Evolutionary conservation across 2,888 invertebrate genomes (phyloP).

Genomic region (Cabera pusaria): DNA sequence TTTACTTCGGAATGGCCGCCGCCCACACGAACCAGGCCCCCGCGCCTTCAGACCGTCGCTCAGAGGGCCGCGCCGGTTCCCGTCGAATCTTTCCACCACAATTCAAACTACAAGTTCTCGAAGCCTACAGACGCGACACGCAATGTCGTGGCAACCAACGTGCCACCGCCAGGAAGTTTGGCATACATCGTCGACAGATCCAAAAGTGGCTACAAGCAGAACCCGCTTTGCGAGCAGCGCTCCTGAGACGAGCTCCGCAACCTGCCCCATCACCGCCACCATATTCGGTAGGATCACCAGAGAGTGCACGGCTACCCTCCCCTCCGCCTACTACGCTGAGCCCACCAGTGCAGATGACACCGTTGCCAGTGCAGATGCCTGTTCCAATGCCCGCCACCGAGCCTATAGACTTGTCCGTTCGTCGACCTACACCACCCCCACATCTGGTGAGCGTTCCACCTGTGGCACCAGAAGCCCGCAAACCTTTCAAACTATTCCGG

Average conservation of each 20-base stretch:
- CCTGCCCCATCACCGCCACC: slow-evolving; percentile 77
- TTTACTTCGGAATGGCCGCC: slow-evolving; percentile 62
- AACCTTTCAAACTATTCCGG: slow-evolving; percentile 90
- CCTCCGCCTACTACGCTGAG: slow-evolving; percentile 57
- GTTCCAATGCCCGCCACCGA: slow-evolving; percentile 52
- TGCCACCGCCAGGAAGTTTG: slow-evolving; percentile 95
- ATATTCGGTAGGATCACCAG: slow-evolving; percentile 68
- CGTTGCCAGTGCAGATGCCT: slow-evolving; percentile 45
- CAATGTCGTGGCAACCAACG: slow-evolving; percentile 95
- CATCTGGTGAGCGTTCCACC: slow-evolving; percentile 49
- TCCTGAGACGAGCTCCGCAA: slow-evolving; percentile 76
- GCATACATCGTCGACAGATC: slow-evolving; percentile 94
- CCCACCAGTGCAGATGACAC: slow-evolving; percentile 44
- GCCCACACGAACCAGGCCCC: slow-evolving; percentile 76
- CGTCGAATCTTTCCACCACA: slow-evolving; percentile 94
- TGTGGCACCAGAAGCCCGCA: slow-evolving; percentile 65
- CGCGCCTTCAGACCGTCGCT: slow-evolving; percentile 74
- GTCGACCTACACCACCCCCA: slow-evolving; percentile 64
- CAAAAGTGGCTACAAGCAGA: slow-evolving; percentile 96
- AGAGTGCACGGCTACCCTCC: slow-evolving; percentile 70
- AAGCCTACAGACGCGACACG: slow-evolving; percentile 92
- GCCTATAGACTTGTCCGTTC: slow-evolving; percentile 67
- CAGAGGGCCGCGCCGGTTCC: slow-evolving; percentile 88
- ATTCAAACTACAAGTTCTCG: slow-evolving; percentile 94
- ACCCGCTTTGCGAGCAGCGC: slow-evolving; percentile 89